Conservation (phyloP, 2,113 vertebrate genomes). For the Apeltes quadracus region DNA sequence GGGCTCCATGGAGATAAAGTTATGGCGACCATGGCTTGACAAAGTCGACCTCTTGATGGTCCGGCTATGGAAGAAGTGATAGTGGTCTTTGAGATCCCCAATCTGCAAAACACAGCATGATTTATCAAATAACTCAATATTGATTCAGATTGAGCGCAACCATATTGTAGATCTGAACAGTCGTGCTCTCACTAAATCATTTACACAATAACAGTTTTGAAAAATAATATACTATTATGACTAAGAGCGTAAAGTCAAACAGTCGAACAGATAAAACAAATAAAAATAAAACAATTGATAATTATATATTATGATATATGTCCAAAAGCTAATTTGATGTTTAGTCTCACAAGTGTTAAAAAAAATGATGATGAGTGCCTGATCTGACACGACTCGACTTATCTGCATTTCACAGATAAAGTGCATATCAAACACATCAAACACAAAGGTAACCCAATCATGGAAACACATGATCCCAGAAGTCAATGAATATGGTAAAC, state of each 20-base stretch:
- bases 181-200: too few relatives aligned
- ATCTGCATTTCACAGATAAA: constrained; percentile 7
- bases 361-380: background rate
- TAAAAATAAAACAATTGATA: too few relatives aligned
- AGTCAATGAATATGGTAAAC: background rate
- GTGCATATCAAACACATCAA: constrained; percentile 10
- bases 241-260: too few relatives aligned
- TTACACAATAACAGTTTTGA: too few relatives aligned
- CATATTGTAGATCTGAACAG: too few relatives aligned
- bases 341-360: background rate
- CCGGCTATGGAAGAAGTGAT: constrained; percentile 98
- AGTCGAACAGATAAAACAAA: too few relatives aligned
- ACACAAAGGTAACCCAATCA: background rate
- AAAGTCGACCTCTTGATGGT: constrained; percentile 98
- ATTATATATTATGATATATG: too few relatives aligned
- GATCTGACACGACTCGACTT: background rate
- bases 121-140: too few relatives aligned
- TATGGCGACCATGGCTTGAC: constrained; percentile 93
- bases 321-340: too few relatives aligned
- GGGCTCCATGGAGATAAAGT: constrained; percentile 99
- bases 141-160: too few relatives aligned
- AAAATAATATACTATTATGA: too few relatives aligned
- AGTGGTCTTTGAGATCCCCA: constrained; percentile 95
- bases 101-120: constrained; percentile 82
- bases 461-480: background rate